A percentile compares a stretch with the other conserved stretches of the same genome.
phyloP scores from a whole-genome alignment of 2,888 invertebrate genomes.

The Amblyjoppa fuscipennis region DNA sequence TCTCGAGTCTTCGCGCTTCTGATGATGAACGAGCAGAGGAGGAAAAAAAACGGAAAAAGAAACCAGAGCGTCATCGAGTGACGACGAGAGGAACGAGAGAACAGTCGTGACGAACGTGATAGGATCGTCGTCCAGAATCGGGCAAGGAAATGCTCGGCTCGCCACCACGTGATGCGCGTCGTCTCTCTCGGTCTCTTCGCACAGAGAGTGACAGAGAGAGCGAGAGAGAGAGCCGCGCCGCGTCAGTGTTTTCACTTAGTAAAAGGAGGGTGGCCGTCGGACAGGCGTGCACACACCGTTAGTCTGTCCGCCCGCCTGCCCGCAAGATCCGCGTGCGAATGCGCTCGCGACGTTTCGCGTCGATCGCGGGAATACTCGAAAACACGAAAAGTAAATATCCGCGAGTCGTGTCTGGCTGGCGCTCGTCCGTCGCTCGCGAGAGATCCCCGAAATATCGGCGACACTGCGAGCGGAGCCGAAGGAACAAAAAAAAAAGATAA shows the following conservation, averaged over 20 bases:
- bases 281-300: conserved; percentile 9
- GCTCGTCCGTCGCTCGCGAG: neutral
- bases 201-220: conserved; percentile 15
- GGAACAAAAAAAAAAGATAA: neutral
- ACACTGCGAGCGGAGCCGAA: neutral
- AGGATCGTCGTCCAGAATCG: conserved; percentile 9
- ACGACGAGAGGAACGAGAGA: neutral
- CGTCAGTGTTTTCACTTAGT: conserved; percentile 54
- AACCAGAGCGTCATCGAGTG: neutral
- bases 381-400: conserved; percentile 71
- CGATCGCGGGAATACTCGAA: conserved; percentile 71
- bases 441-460: neutral
- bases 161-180: conserved; percentile 69
- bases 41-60: neutral
- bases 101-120: neutral
- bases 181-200: neutral
- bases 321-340: conserved; percentile 42
- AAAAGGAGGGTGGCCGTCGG: conserved; percentile 31
- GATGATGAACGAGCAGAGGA: neutral
- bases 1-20: conserved; percentile 5
- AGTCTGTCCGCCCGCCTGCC: conserved; percentile 25
- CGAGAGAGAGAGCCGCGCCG: neutral
- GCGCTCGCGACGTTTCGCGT: conserved; percentile 55
- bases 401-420: conserved; percentile 56
- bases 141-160: conserved; percentile 33